phyloP scores from a whole-genome alignment of 1,140 invertebrate genomes.

The Calliphora vicina region DNA sequence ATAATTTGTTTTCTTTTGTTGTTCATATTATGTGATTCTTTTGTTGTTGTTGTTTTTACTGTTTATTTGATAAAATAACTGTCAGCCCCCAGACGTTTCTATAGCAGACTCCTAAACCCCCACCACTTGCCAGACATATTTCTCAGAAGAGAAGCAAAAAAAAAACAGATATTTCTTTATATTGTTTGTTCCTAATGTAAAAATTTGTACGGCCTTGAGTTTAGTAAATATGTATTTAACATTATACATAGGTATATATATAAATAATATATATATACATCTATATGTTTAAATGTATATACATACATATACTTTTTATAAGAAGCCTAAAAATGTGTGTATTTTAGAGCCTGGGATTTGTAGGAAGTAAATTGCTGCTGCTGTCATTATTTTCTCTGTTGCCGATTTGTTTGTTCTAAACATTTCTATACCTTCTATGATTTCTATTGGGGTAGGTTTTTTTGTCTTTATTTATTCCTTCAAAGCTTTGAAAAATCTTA shows the following conservation, averaged over 20 bases:
- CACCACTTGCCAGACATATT: no score
- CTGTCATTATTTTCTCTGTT: background rate
- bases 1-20: no score
- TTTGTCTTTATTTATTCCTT: background rate
- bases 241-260: background rate
- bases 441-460: constrained; percentile 25
- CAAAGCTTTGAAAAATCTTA: background rate
- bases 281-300: no score
- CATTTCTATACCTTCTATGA: background rate
- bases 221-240: constrained; percentile 15
- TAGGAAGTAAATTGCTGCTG: constrained; percentile 22
- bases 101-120: no score
- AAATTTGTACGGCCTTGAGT: constrained; percentile 10
- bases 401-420: background rate
- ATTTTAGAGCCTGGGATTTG: constrained; percentile 25
- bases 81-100: no score
- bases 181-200: background rate
- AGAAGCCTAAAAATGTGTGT: constrained; percentile 7
- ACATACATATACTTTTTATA: background rate
- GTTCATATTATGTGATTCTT: no score
- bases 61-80: no score
- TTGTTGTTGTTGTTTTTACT: no score
- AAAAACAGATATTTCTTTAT: background rate
- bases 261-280: background rate
- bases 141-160: no score